These are phyloP conservation scores for Lasioglossum oenotherae DNA, from an alignment of 2,888 invertebrate species.

Conservation along the genomic window DNA sequence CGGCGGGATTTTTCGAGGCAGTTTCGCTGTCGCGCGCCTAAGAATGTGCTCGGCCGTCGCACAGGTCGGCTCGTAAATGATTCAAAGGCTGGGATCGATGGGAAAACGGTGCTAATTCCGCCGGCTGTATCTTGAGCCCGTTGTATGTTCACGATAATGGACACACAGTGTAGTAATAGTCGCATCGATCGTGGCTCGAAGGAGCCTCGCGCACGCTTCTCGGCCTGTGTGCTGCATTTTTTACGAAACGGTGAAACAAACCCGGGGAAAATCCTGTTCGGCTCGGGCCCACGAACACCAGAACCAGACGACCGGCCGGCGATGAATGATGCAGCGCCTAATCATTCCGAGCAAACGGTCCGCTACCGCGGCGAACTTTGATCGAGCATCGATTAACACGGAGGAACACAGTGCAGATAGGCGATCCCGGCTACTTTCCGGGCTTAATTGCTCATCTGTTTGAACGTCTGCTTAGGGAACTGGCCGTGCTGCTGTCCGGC, in stretches of 20 bases:
- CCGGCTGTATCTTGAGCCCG: slow-evolving; percentile 43
- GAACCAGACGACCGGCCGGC: not conserved
- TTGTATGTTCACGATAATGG: slow-evolving; percentile 42
- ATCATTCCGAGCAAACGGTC: not conserved
- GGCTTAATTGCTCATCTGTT: not conserved
- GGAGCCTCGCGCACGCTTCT: slow-evolving; percentile 22
- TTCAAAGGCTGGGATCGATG: slow-evolving; percentile 57
- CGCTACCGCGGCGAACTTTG: slow-evolving; percentile 2
- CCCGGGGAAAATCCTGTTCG: not conserved
- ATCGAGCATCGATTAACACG: slow-evolving; percentile 6
- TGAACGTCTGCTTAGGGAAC: not conserved
- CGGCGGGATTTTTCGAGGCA: not conserved
- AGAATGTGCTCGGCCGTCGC: slow-evolving; percentile 25
- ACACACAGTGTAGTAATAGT: slow-evolving; percentile 51
- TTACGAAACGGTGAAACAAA: not conserved
- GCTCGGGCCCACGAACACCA: not conserved
- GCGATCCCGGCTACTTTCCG: not conserved
- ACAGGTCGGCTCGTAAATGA: slow-evolving; percentile 55
- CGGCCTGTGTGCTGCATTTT: slow-evolving; percentile 16
- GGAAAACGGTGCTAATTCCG: slow-evolving; percentile 60
- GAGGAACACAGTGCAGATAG: not conserved
- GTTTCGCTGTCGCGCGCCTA: not conserved
- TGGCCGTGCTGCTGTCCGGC: not conserved
- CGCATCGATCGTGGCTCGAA: slow-evolving; percentile 52
- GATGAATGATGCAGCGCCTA: slow-evolving; percentile 11